These are phyloP conservation scores for Epirrhoe alternata DNA, from an alignment of 2,888 invertebrate species.

Conservation along the genomic window DNA sequence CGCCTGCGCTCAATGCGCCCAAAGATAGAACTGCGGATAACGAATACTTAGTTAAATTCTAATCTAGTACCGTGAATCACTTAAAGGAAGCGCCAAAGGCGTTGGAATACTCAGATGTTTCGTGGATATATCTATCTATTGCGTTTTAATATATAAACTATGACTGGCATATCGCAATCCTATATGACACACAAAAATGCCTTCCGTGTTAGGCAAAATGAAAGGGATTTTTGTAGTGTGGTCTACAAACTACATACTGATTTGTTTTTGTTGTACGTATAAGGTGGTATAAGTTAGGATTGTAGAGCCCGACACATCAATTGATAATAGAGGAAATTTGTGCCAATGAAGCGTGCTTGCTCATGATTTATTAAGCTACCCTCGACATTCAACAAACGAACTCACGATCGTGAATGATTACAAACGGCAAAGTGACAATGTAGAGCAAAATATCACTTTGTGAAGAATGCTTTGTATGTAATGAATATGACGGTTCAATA, in stretches of 20 bases:
- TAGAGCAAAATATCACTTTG: slow-evolving; percentile 12
- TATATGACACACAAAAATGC: slow-evolving; percentile 5
- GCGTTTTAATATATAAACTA: not conserved
- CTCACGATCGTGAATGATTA: slow-evolving; percentile 20
- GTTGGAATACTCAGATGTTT: slow-evolving; percentile 20
- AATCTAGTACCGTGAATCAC: slow-evolving; percentile 33
- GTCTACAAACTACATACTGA: not conserved
- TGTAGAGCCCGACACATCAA: slow-evolving; percentile 7
- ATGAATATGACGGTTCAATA: not conserved
- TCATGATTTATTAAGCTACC: slow-evolving; percentile 22
- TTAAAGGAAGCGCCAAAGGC: slow-evolving; percentile 22
- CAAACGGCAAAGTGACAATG: slow-evolving; percentile 15
- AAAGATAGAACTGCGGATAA: slow-evolving; percentile 65
- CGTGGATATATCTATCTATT: slow-evolving; percentile 17
- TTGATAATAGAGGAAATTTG: slow-evolving; percentile 28
- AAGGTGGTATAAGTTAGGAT: not conserved
- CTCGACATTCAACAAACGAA: slow-evolving; percentile 21
- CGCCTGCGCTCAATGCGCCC: slow-evolving; percentile 66
- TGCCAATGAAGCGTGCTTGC: slow-evolving; percentile 25
- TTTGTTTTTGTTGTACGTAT: not conserved
- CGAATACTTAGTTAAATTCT: slow-evolving; percentile 23
- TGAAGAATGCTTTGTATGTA: slow-evolving; percentile 6
- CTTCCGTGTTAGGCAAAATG: not conserved
- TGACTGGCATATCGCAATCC: slow-evolving; percentile 13
- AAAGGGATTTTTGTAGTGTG: not conserved